Evolutionary conservation across 2,113 vertebrate species (phyloP).

Genomic region (Myocastor coypus): DNA sequence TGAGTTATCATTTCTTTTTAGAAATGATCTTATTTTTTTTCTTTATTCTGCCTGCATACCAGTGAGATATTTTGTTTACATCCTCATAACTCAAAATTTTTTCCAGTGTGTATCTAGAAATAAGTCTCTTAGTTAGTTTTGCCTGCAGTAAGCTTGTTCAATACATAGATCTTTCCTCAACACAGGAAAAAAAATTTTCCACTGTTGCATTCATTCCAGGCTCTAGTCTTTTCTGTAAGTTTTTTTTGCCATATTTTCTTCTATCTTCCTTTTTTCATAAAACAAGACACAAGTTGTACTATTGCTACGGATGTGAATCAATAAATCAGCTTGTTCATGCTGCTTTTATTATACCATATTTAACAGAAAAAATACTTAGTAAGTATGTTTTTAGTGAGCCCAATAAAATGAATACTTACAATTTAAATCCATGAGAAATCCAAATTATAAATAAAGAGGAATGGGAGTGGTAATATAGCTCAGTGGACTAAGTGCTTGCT

Average conservation of each 20-base stretch:
- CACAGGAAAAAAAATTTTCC: neutral
- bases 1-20: constrained; percentile 44
- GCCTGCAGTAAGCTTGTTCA: neutral
- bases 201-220: neutral
- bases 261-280: constrained; percentile 37
- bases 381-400: neutral
- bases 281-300: neutral
- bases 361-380: neutral
- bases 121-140: constrained; percentile 60
- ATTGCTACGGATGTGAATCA: neutral
- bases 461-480: no score
- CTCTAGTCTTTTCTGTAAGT: neutral
- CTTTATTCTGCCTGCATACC: neutral
- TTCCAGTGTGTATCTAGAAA: constrained; percentile 28
- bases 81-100: neutral
- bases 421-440: neutral
- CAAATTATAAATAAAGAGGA: neutral
- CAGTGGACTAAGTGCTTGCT: no score
- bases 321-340: neutral
- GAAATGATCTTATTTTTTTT: constrained; percentile 35
- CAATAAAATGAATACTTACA: neutral
- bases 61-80: constrained; percentile 36
- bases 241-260: constrained; percentile 18
- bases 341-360: neutral
- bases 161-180: neutral